Percentiles rank a stretch among this genome's conserved stretches.
Conservation (phyloP, 53 echinoderm and acorn worm genomes). For the Antedon mediterranea region DNA sequence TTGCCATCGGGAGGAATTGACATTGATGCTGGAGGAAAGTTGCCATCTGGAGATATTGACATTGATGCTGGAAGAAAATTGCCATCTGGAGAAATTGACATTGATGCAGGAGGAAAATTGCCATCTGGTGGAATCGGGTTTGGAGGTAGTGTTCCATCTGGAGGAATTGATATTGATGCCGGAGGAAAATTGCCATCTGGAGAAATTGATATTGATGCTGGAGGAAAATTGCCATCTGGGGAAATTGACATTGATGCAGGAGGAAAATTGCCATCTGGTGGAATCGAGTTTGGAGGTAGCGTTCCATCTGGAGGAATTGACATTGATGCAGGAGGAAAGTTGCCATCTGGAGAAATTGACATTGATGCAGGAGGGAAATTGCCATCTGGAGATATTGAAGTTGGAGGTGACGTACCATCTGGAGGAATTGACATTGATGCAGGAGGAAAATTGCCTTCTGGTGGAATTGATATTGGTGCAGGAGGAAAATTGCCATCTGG, state of each 20-base stretch:
- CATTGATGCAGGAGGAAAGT: neutral
- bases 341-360: constrained; percentile 6
- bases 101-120: neutral
- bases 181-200: neutral
- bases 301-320: neutral
- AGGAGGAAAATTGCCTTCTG: too few species aligned
- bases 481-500: neutral
- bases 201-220: constrained; percentile 6
- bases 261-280: too few species aligned
- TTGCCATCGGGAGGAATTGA: constrained; percentile 9
- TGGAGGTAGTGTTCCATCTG: neutral
- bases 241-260: too few species aligned
- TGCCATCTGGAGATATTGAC: neutral
- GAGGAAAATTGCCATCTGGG: too few species aligned
- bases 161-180: constrained; percentile 6
- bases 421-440: too few species aligned
- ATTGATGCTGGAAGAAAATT: too few species aligned
- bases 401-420: neutral
- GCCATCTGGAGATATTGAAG: neutral
- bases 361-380: too few species aligned
- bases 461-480: neutral
- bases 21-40: constrained; percentile 22
- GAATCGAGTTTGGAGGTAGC: too few species aligned
- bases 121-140: too few species aligned
- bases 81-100: too few species aligned